Conservation (phyloP, 2,113 vertebrate species). For the Athene noctua region DNA sequence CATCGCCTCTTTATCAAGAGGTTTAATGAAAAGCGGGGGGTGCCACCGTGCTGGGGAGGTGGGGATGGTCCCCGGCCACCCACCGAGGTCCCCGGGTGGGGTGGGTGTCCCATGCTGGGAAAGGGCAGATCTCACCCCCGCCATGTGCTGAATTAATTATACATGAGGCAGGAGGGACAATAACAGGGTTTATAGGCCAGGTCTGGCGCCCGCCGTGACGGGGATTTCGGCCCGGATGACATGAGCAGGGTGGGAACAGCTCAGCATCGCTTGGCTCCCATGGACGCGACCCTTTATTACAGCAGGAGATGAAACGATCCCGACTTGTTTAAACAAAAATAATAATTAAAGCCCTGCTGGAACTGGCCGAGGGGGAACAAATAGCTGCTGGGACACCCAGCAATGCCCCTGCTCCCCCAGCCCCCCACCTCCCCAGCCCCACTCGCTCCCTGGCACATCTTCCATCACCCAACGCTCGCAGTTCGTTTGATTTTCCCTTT, state of each 20-base stretch:
- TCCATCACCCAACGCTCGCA: fast-evolving
- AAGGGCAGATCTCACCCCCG: not conserved
- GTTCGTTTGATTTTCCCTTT: not conserved
- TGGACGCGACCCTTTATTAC: not conserved
- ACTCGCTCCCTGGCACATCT: not conserved
- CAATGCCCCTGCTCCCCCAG: not conserved
- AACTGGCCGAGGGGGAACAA: not conserved
- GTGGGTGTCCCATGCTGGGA: not conserved
- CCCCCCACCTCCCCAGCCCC: not conserved
- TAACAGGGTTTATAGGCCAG: not conserved
- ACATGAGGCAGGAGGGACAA: not conserved
- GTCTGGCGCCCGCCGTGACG: fast-evolving
- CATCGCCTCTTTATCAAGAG: fast-evolving
- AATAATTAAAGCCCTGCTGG: not conserved
- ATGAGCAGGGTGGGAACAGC: not conserved
- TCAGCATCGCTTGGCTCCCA: not conserved
- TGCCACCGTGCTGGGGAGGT: not conserved
- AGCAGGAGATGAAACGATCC: not conserved
- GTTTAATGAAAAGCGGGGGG: not conserved
- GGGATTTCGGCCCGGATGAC: not conserved
- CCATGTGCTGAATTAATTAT: not conserved
- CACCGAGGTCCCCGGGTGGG: not conserved
- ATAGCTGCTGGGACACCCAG: not conserved
- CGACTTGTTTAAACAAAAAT: not conserved
- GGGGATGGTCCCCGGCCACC: not conserved